Percentiles rank a stretch among this genome's conserved stretches.
Conservation (phyloP, 64 coral and sea anemone genomes). For the Stichodactyla helianthus region DNA sequence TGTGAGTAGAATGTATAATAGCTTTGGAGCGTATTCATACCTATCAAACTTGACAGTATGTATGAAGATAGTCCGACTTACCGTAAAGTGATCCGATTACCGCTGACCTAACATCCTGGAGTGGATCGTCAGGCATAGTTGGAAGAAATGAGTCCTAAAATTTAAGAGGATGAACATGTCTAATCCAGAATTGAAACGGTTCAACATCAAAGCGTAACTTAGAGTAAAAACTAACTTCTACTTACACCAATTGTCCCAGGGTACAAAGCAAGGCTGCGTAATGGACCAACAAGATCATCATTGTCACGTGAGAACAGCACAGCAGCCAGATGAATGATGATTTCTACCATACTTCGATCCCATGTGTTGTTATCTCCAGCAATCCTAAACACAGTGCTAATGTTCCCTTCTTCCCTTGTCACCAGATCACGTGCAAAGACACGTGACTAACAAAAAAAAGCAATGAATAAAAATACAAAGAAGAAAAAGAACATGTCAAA, state of each 20-base stretch:
- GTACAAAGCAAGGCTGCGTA: background rate
- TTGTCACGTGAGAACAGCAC: background rate
- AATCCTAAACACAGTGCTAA: background rate
- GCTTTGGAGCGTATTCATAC: no score
- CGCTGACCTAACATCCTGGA: conserved; percentile 16
- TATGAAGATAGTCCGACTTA: background rate
- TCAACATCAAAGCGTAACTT: no score
- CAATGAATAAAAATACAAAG: background rate
- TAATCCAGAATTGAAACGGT: no score
- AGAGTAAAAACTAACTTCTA: background rate
- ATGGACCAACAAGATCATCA: conserved; percentile 7
- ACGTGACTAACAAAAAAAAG: background rate
- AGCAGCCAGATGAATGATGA: conserved; percentile 9
- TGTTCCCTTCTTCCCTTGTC: background rate
- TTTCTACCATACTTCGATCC: conserved; percentile 15
- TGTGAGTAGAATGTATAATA: no score
- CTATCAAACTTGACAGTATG: background rate
- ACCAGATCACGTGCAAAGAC: background rate
- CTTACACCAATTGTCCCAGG: background rate
- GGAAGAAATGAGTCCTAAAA: conserved; percentile 43
- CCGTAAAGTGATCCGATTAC: background rate
- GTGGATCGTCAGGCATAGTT: conserved; percentile 55
- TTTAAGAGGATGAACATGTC: background rate
- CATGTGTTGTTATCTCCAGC: background rate
- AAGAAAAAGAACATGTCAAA: no score